Percentiles rank a stretch among this genome's conserved stretches.
Conservation (phyloP, 2,113 vertebrate genomes). For the Semicossyphus pulcher region DNA sequence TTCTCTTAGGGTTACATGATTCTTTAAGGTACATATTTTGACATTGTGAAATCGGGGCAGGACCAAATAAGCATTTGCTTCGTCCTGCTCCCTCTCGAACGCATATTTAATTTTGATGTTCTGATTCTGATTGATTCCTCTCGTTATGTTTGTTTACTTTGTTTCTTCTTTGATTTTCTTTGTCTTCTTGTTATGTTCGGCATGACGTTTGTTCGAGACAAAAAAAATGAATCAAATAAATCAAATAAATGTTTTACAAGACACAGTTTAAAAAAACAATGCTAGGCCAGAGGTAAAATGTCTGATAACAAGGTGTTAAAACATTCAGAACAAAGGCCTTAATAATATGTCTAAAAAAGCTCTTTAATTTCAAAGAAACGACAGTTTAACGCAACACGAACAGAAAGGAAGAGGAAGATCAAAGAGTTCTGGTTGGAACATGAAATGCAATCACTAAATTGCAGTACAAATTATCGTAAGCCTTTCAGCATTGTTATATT, state of each 20-base stretch:
- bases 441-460: slow-evolving; percentile 22
- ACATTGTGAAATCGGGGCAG: too few relatives aligned
- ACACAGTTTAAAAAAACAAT: background rate
- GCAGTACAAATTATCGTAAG: slow-evolving; percentile 57
- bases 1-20: too few relatives aligned
- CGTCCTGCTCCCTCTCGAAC: too few relatives aligned
- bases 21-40: too few relatives aligned
- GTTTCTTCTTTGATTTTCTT: too few relatives aligned
- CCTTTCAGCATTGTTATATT: slow-evolving; percentile 59
- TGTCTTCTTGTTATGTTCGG: too few relatives aligned
- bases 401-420: background rate
- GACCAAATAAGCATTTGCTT: too few relatives aligned
- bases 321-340: background rate
- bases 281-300: background rate
- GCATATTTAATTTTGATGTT: too few relatives aligned
- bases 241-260: background rate
- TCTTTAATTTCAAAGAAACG: background rate
- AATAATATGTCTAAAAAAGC: background rate
- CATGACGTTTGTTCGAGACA: too few relatives aligned
- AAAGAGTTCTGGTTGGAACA: background rate
- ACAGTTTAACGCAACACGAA: background rate
- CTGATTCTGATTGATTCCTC: too few relatives aligned
- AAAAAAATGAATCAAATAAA: too few relatives aligned
- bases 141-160: too few relatives aligned
- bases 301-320: background rate